Evolutionary conservation across 1,140 invertebrate species (phyloP), one percentile per base, ranked within the genome.

Genomic region (Proctacanthus coquilletti): DNA sequence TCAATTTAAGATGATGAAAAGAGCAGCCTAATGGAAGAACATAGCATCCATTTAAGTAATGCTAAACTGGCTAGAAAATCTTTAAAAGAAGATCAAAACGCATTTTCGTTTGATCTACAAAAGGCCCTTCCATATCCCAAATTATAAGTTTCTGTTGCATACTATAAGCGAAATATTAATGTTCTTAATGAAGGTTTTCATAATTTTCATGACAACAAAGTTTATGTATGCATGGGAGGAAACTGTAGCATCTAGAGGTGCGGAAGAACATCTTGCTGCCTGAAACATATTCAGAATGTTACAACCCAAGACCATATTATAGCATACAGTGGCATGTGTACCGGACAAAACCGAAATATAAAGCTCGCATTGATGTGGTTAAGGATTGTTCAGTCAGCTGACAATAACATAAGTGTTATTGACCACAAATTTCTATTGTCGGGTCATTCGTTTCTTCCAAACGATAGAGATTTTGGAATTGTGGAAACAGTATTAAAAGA

Each of bases 261-360:
- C 46, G 11, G 46, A 50, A 40, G 51, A 52, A 47, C 29, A 31
- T 51, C 46, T 25, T 44, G 44, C 21, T 25, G 18, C 21, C 30
- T 47, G 34, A 50, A 36, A 19, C 46, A 52, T 42, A 34, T 50
- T 36, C 14, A 47, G 42, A 47, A 47, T 43, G 41, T 45, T 30
- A 43, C 39, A 27, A 43, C 42, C 8, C 42, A 52, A 50, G 23
- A 39, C 3, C 44, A 49, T 39, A 32, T 50, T 42, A 52, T 46
- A 37, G 42, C 42, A 13, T 52, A 51, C 34, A 51, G 45, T 45
- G 51, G 52, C 34, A 43, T 42, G 36, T 56, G 45, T 44, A 44
- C 46, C 37, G 46, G 47, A 20, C 47, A 52, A 46, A 53, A 52
- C 45, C 32, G 50, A 37, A 56, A 56, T 42, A 34, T 50, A 38